Conservation (phyloP, 2,113 vertebrate species). For the Lota lota region DNA sequence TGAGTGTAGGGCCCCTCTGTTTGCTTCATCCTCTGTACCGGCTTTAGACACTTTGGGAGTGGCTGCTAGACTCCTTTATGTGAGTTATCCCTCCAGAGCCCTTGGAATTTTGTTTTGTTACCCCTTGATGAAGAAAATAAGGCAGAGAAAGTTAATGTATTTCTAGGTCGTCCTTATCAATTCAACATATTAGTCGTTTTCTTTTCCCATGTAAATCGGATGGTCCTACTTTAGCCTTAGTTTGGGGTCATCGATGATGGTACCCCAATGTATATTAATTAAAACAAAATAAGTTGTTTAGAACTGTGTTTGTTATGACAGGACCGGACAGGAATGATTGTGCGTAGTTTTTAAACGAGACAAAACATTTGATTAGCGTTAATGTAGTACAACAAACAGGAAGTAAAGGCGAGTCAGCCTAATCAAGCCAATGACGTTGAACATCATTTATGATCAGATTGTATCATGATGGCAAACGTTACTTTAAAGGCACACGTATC, state of each 20-base stretch:
- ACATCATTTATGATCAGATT: neutral
- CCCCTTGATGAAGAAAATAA: slow-evolving; percentile 3
- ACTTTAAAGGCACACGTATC: too few relatives aligned
- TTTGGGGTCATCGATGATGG: too few relatives aligned
- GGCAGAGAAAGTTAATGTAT: neutral
- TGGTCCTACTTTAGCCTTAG: too few relatives aligned
- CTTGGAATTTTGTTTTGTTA: slow-evolving; percentile 43
- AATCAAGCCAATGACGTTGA: neutral
- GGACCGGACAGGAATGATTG: too few relatives aligned
- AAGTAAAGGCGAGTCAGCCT: slow-evolving; percentile 18
- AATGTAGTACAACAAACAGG: slow-evolving; percentile 37
- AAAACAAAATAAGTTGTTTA: too few relatives aligned
- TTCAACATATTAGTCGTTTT: too few relatives aligned
- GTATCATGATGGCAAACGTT: too few relatives aligned
- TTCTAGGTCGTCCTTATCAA: too few relatives aligned
- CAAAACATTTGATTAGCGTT: slow-evolving; percentile 36
- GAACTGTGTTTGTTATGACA: too few relatives aligned
- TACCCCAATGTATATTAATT: too few relatives aligned
- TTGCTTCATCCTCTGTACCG: slow-evolving; percentile 19
- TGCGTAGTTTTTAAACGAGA: slow-evolving; percentile 7
- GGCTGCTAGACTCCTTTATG: slow-evolving; percentile 17
- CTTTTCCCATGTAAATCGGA: too few relatives aligned
- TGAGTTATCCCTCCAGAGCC: slow-evolving; percentile 35
- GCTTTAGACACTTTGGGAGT: slow-evolving; percentile 39
- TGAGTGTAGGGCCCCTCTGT: slow-evolving; percentile 16